Conservation (phyloP, 1,140 invertebrate species). For the Heliconius hewitsoni region DNA sequence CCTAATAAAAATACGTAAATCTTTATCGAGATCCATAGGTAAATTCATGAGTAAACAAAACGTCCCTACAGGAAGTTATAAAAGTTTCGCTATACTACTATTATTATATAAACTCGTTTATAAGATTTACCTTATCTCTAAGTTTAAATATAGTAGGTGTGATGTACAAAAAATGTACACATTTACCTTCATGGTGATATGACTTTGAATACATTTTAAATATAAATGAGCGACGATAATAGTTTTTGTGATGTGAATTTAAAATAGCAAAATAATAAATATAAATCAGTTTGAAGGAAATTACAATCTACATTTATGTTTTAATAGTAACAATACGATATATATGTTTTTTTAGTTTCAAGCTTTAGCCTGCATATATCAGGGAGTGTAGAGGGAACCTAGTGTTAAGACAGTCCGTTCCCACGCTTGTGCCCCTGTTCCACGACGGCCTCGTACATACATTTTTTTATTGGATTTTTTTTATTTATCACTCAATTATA, state of each 20-base stretch:
- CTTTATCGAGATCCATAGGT: too few species aligned
- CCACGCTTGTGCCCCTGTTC: too few species aligned
- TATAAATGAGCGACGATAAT: constrained; percentile 9
- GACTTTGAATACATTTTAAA: constrained; percentile 11
- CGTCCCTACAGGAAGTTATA: too few species aligned
- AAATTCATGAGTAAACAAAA: too few species aligned
- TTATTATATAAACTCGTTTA: too few species aligned
- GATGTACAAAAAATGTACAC: background rate
- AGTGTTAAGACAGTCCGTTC: too few species aligned
- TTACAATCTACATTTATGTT: background rate
- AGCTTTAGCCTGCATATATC: too few species aligned
- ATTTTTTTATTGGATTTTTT: too few species aligned
- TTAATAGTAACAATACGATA: background rate
- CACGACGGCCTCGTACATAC: too few species aligned
- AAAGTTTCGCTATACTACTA: too few species aligned
- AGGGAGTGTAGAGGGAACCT: background rate
- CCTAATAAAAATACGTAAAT: too few species aligned
- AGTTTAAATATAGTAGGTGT: background rate
- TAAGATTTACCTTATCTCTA: background rate
- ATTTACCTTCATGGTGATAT: background rate
- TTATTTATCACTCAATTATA: too few species aligned
- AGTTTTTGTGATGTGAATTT: background rate
- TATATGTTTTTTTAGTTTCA: background rate
- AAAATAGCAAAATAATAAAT: background rate
- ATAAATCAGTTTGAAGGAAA: background rate